A percentile compares a stretch with the other conserved stretches of the same genome.
Conservation (phyloP, 2,888 invertebrate species). For the Cactoblastis cactorum region DNA sequence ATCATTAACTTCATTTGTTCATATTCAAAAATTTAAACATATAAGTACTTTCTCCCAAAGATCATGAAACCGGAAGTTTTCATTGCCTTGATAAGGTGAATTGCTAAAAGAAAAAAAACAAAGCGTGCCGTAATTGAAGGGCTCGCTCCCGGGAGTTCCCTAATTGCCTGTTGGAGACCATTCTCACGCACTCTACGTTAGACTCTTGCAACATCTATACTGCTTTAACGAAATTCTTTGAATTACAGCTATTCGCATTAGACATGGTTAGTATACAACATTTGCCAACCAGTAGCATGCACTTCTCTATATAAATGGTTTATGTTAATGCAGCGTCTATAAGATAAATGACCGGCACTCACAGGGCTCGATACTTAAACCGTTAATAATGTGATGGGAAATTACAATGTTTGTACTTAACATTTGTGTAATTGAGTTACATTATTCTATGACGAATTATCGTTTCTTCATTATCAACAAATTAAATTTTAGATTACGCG, state of each 20-base stretch:
- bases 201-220: slow-evolving; percentile 45
- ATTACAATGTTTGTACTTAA: neutral
- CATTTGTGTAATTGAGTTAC: neutral
- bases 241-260: slow-evolving; percentile 28
- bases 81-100: slow-evolving; percentile 49
- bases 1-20: too few species aligned
- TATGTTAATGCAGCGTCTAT: neutral
- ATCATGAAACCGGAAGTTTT: slow-evolving; percentile 30
- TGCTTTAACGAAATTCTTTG: slow-evolving; percentile 59
- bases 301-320: neutral
- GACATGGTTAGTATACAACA: neutral
- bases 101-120: slow-evolving; percentile 63
- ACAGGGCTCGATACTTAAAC: slow-evolving; percentile 5
- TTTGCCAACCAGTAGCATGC: neutral
- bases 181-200: slow-evolving; percentile 65
- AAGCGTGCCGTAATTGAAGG: slow-evolving; percentile 68
- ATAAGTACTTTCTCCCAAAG: neutral
- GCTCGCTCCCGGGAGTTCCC: too few species aligned
- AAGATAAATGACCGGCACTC: slow-evolving; percentile 1
- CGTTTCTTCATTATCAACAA: neutral
- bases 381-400: neutral
- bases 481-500: neutral
- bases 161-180: too few species aligned
- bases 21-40: too few species aligned
- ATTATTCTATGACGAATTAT: neutral